A percentile compares a stretch with the other conserved stretches of the same genome.
These are phyloP conservation scores for Myotis planiceps DNA, from an alignment of 2,797 vertebrate species.

Conservation along the genomic window DNA sequence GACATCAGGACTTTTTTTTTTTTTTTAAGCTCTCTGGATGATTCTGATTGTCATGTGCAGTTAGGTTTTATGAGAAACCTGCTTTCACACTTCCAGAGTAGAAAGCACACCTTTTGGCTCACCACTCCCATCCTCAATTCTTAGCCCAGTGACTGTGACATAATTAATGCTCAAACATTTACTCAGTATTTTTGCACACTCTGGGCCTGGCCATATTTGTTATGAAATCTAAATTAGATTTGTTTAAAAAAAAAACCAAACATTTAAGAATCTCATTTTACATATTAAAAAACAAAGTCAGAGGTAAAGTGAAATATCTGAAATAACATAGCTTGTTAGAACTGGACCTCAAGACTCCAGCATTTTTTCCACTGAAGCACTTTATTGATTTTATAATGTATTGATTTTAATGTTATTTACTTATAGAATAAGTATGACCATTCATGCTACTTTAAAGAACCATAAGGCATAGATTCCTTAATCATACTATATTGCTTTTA, in stretches of 20 bases:
- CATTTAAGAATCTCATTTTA: not conserved
- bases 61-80: not conserved
- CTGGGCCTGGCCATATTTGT: not conserved
- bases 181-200: not conserved
- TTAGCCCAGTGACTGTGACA: not conserved
- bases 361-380: not conserved
- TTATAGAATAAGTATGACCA: not conserved
- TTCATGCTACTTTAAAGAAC: not conserved
- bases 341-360: not conserved
- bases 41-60: not conserved
- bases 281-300: not conserved
- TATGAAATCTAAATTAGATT: not conserved
- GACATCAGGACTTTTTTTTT: not conserved
- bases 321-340: constrained; percentile 16
- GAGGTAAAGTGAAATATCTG: not conserved
- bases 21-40: not conserved
- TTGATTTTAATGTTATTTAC: not conserved
- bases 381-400: not conserved
- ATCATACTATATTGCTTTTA: not conserved
- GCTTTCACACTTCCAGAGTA: not conserved
- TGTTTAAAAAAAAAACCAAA: not conserved
- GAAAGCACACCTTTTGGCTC: not conserved
- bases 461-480: not conserved
- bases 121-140: not conserved
- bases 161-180: not conserved